These are phyloP conservation scores for Papilio xuthus DNA, from an alignment of 1,140 invertebrate genomes.

Conservation along the genomic window DNA sequence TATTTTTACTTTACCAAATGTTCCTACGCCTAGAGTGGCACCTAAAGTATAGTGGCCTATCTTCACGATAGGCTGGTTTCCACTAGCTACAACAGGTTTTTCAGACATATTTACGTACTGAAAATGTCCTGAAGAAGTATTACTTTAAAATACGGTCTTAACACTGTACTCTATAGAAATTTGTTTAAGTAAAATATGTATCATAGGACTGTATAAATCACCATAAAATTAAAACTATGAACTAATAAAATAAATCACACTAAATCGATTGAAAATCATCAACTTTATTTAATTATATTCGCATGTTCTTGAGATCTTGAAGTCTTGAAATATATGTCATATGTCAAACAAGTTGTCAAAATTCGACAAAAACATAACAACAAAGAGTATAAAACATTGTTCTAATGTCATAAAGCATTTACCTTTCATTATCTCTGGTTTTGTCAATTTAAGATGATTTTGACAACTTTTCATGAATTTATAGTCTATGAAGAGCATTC, in stretches of 20 bases:
- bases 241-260: not conserved
- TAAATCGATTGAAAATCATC: not conserved
- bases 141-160: not conserved
- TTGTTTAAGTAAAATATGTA: not conserved
- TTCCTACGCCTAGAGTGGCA: slow-evolving; percentile 94
- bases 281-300: slow-evolving; percentile 4
- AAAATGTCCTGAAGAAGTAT: slow-evolving; percentile 42
- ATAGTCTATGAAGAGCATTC: slow-evolving; percentile 40
- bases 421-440: not conserved
- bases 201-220: not conserved
- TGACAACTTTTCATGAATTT: not conserved
- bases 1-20: slow-evolving; percentile 98
- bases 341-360: not conserved
- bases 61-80: slow-evolving; percentile 91
- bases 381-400: no score
- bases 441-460: not conserved
- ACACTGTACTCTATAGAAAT: not conserved
- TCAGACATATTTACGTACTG: slow-evolving; percentile 81
- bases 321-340: not conserved
- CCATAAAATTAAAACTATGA: not conserved
- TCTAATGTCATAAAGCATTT: not conserved
- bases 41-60: slow-evolving; percentile 96
- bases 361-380: not conserved
- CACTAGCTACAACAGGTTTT: slow-evolving; percentile 78
- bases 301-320: slow-evolving; percentile 13